These are phyloP conservation scores for Climacteris rufus DNA, from an alignment of 2,113 vertebrate species.

Conservation along the genomic window DNA sequence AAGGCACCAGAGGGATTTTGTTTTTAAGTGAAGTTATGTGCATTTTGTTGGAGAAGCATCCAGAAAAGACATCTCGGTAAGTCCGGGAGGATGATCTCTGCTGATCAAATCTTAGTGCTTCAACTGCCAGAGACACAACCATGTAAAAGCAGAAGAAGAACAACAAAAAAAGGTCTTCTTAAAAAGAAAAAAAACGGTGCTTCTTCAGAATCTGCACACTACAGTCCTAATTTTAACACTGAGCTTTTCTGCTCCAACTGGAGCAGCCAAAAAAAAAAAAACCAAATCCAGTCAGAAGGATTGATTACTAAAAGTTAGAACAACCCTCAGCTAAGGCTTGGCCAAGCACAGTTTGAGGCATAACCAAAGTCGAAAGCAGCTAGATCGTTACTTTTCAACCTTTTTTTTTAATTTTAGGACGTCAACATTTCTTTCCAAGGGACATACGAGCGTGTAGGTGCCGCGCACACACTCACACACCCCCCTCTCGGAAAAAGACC, in stretches of 20 bases:
- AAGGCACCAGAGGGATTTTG: background rate
- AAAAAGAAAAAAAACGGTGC: rapidly evolving
- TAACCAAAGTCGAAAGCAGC: background rate
- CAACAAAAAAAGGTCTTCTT: background rate
- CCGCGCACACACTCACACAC: background rate
- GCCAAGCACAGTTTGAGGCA: background rate
- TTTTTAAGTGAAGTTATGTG: background rate
- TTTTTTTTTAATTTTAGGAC: background rate
- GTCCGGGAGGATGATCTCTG: background rate
- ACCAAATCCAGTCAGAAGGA: background rate
- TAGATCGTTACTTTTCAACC: background rate
- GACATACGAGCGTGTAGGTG: rapidly evolving
- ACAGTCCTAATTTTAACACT: background rate
- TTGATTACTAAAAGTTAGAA: background rate
- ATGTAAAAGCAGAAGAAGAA: background rate
- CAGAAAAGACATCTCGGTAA: background rate
- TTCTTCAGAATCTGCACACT: background rate
- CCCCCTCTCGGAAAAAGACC: background rate
- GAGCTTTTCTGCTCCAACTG: background rate
- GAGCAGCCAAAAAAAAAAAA: background rate
- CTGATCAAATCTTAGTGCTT: background rate
- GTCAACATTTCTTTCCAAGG: background rate
- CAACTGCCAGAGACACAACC: background rate
- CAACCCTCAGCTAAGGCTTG: background rate
- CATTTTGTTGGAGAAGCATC: background rate